phyloP scores from a whole-genome alignment of 2,888 invertebrate genomes.

The Drosophila yooni region DNA sequence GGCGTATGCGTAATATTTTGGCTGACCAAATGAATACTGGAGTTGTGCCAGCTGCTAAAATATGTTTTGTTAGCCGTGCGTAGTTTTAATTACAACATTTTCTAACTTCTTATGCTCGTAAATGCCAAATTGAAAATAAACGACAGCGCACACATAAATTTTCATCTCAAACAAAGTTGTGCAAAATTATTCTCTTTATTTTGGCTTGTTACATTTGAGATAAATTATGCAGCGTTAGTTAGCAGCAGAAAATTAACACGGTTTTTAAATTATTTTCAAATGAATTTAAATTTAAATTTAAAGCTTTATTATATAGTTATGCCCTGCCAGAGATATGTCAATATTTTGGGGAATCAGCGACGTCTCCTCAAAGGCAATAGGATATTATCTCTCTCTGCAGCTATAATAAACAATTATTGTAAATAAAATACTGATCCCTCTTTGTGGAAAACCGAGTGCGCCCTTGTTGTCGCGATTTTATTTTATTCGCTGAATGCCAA shows the following conservation, averaged over 20 bases:
- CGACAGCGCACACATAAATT: constrained; percentile 16
- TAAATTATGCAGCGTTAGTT: not conserved
- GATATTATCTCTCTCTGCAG: not conserved
- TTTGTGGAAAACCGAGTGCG: not conserved
- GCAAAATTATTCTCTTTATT: constrained; percentile 14
- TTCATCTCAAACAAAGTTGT: constrained; percentile 17
- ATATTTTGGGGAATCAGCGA: not conserved
- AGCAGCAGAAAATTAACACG: not conserved
- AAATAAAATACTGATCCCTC: not conserved
- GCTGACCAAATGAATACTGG: constrained; percentile 29
- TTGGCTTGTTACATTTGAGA: not conserved
- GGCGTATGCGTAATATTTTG: constrained; percentile 68
- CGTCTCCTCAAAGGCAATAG: not conserved
- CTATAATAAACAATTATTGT: not conserved
- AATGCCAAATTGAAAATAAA: constrained; percentile 21
- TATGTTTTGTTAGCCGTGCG: constrained; percentile 51
- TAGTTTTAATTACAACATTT: constrained; percentile 63
- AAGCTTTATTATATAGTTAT: not conserved
- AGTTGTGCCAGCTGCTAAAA: constrained; percentile 34
- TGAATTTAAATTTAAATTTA: not conserved
- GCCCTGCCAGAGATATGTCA: not conserved
- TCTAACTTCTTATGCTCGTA: constrained; percentile 12
- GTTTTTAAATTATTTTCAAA: not conserved
- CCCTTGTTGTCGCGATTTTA: constrained; percentile 1
- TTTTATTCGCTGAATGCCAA: constrained; percentile 18